Evolutionary conservation across 2,888 invertebrate species (phyloP).

Genomic region (Spodoptera littoralis): DNA sequence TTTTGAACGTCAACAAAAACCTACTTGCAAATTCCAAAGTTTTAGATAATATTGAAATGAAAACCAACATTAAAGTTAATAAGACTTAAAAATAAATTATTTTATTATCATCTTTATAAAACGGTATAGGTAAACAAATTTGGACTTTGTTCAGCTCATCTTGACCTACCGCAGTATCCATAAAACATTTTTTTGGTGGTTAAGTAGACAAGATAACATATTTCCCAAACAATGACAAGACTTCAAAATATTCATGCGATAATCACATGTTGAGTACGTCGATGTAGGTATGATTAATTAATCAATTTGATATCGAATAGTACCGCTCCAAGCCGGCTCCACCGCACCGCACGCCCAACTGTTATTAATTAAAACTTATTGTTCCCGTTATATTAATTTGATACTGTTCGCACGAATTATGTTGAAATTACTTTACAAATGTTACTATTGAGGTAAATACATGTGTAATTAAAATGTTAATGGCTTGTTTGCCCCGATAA

Average conservation of each 20-base stretch:
- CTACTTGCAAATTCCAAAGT: too few relatives aligned
- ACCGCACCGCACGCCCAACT: constrained; percentile 12
- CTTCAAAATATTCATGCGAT: constrained; percentile 6
- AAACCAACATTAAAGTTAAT: too few relatives aligned
- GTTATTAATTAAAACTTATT: constrained; percentile 54
- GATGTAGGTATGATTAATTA: constrained; percentile 28
- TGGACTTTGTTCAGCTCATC: too few relatives aligned
- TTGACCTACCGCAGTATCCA: too few relatives aligned
- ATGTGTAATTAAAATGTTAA: constrained; percentile 44
- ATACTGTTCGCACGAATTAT: constrained; percentile 42
- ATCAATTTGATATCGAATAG: constrained; percentile 34
- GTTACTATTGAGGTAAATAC: constrained; percentile 39
- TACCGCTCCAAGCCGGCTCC: constrained; percentile 6
- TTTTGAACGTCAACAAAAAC: too few relatives aligned
- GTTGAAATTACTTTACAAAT: constrained; percentile 42
- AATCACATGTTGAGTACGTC: constrained; percentile 26
- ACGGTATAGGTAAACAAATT: too few relatives aligned
- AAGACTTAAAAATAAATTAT: too few relatives aligned
- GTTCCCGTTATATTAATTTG: constrained; percentile 49
- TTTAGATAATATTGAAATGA: too few relatives aligned
- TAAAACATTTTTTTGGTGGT: too few relatives aligned
- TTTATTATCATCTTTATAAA: too few relatives aligned
- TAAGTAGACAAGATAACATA: too few relatives aligned
- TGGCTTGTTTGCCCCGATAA: constrained; percentile 34
- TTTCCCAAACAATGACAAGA: not conserved